A percentile compares a stretch with the other conserved stretches of the same genome.
phyloP scores from a whole-genome alignment of 35 echinoderm and acorn worm species.

The Diadema setosum region DNA sequence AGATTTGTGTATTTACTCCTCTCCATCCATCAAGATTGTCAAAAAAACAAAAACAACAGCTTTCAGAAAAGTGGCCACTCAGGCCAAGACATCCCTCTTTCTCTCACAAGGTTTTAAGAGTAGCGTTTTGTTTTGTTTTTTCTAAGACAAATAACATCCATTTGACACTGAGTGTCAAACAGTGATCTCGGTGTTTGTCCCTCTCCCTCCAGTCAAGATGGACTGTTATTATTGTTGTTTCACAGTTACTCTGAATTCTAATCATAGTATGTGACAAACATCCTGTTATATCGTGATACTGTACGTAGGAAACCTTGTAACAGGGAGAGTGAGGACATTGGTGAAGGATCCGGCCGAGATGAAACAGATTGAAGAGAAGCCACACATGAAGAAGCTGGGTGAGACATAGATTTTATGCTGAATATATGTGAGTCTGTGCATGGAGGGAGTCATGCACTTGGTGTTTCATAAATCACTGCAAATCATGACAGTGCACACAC shows the following conservation, averaged over 20 bases:
- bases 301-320: constrained; percentile 54
- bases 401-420: background rate
- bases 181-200: background rate
- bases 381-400: background rate
- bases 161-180: background rate
- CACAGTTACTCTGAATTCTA: too few relatives aligned
- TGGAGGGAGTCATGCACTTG: too few relatives aligned
- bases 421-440: too few relatives aligned
- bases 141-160: background rate
- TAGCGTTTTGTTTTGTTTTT: background rate
- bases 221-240: background rate
- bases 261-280: too few relatives aligned
- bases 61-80: too few relatives aligned
- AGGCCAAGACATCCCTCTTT: too few relatives aligned
- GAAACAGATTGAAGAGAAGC: constrained; percentile 70
- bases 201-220: background rate
- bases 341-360: constrained; percentile 76
- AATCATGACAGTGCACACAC: too few relatives aligned
- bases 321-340: constrained; percentile 57
- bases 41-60: too few relatives aligned
- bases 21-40: too few relatives aligned
- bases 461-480: too few relatives aligned
- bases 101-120: too few relatives aligned
- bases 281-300: background rate
- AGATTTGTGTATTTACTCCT: too few relatives aligned